Evolutionary conservation across 2,888 invertebrate species (phyloP).

Genomic region (Rosalia funebris): DNA sequence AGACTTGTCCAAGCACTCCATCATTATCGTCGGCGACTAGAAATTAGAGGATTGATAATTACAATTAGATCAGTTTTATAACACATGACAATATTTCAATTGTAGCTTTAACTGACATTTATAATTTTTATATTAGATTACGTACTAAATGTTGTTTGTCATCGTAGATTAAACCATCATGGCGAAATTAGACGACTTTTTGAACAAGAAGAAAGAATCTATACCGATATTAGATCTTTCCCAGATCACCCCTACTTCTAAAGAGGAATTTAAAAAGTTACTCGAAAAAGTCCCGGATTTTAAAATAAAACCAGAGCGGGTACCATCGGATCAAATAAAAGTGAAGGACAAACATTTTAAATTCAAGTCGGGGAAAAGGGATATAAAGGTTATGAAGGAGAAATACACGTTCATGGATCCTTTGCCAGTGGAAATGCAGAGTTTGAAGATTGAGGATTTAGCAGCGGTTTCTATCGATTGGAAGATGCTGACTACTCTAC

Average conservation of each 20-base stretch:
- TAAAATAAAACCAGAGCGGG: constrained; percentile 88
- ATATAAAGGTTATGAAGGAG: constrained; percentile 73
- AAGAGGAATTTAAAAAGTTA: constrained; percentile 84
- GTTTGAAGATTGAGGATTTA: constrained; percentile 78
- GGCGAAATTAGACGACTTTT: constrained; percentile 83
- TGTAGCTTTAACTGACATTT: background rate
- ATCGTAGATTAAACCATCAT: constrained; percentile 52
- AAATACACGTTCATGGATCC: constrained; percentile 79
- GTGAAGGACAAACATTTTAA: constrained; percentile 79
- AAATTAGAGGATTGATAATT: constrained; percentile 26
- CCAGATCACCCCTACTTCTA: constrained; percentile 78
- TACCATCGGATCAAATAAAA: constrained; percentile 80
- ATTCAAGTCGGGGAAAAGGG: constrained; percentile 79
- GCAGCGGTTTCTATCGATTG: constrained; percentile 89
- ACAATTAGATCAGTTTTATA: constrained; percentile 21
- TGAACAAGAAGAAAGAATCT: constrained; percentile 86
- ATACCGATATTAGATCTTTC: constrained; percentile 87
- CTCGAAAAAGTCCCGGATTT: constrained; percentile 90
- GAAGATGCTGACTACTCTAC: constrained; percentile 89
- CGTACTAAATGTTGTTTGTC: constrained; percentile 28
- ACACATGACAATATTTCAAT: constrained; percentile 3
- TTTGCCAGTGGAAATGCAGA: constrained; percentile 83
- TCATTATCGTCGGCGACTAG: constrained; percentile 32
- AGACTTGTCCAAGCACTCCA: constrained; percentile 56
- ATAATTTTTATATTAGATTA: background rate